Base-by-base conservation (phyloP, 2,888 invertebrate genomes). In the Folsomia candida region DNA sequence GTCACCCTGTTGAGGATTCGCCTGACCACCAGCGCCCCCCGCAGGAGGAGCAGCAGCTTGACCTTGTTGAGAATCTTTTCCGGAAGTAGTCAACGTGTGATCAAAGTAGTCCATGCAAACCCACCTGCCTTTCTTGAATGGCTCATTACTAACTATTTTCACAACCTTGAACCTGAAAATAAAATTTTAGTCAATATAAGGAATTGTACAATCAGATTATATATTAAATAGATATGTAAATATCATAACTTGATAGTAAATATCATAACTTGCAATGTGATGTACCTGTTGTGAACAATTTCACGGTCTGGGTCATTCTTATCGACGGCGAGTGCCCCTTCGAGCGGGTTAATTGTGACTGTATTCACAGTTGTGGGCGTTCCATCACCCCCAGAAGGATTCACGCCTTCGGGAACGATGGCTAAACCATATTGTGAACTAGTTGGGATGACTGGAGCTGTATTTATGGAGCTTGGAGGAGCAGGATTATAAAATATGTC, bases 131-230 rank as follows among this genome's bases (percentile, higher is more conserved):
- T 95, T 88, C 80, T 91, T 90, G 82, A 94, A 94, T 22, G 95
- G 94, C 84, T 94, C 93, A n/a, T 93, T 93, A 80, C 93, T 94
- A 85, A 94, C 94, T 80, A 96, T 94, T 87, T 96, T 96, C 51
- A 96, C 95, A 80, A 96, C 94, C 87, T 93, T 93, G 84, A 95
- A 95, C 77, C 95, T 87, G 84, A 11, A 68, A 70, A 62, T 51
- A 9, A 22, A n/a, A n/a, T n/a, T n/a, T n/a, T 26, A 22, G 6
- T 9, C 27, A 47, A 51, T 29, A 63, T 65, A 11, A 65, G n/a
- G n/a, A 37, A 37, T 29, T 22, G 4, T 25, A 29, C 28, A 37
- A 37, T 27, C 9, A 29, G 4, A 2, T 14, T 29, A 26, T 9
- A 60, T 4, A 25, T 20, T 63, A 22, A 63, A 63, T 25, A 51